Base-by-base conservation (phyloP, 2,888 invertebrate species). In the Cheilosia soror region DNA sequence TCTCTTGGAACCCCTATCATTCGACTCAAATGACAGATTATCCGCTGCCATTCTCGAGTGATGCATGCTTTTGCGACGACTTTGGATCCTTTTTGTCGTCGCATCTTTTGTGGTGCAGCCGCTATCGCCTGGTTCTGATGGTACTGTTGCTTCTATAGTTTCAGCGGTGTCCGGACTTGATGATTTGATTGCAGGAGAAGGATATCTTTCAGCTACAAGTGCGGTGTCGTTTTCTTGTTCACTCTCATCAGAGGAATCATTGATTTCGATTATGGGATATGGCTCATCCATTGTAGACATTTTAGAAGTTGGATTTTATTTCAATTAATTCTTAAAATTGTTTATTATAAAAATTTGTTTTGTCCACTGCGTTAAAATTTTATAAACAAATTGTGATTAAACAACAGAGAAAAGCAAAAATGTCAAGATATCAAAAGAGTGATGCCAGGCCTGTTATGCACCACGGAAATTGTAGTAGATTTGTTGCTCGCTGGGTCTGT, bases 21-120 rank as follows among this genome's bases (percentile, higher is more conserved):
- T 9, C 37, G 11, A 58, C 15, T 85, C 71, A 27, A 85, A 85
- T 0, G 81, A 68, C 0, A 81, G 7, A 15, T 76, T 9, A 4
- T 81, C 85, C 2, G 29, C 29, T 2, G 66, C 57, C 2, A 40
- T 33, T 6, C 72, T 58, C 0, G 71, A 44, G 2, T 81, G 81
- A 11, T 77, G 85, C 2, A 72, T 44, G 63, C 62, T 72, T 37
- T 85, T 85, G 0, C 85, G 81, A 9, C 85, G 81, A 40, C 42
- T 79, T 6, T 47, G 42, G 13, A 65, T 29, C 65, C 33, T 37
- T 69, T 40, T 69, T 11, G 37, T 29, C 1, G 55, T 6, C 25
- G 6, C 5, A 6, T 9, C 25, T 7, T 47, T 11, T 5, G 25
- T 33, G 9, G 27, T 42, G 4, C 9, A 29, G 2, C 25, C 40